Base-by-base conservation (phyloP, 2,888 invertebrate species). In the Diplazon laetatorius region DNA sequence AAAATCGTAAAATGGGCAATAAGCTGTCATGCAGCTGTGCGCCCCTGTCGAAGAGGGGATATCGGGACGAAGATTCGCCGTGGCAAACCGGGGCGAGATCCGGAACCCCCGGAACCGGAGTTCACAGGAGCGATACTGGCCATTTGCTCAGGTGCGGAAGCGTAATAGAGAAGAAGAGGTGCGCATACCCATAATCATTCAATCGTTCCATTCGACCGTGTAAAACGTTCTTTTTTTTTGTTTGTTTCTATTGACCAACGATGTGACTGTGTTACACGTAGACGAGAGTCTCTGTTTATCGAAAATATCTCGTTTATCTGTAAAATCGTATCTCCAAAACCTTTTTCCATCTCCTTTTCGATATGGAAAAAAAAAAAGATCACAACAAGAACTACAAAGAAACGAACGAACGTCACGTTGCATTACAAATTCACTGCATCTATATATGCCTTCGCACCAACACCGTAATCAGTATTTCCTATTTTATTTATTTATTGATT, bases 21-120 rank as follows among this genome's bases (percentile, higher is more conserved):
- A 98, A 98, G 94, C 93, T 98, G 91, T 97, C 97, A 92, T 98
- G 97, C 93, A 97, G 97, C 89, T 98, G 98, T 93, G 98, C 97
- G 89, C 98, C 98, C 89, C 94, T 98, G 91, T 96, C 98, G 92
- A 96, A 97, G 93, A 98, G 98, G 94, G 97, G 97, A 91, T 98
- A 98, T 93, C 96, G 98, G 91, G 97, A 97, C 93, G 98, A 97
- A 92, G 97, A 98, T 92, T 97, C 97, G 91, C 98, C 98, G 91
- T 97, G 97, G 97, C 97, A 97, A 92, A 95, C 96, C 90, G 87
- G 86, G 73, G 83, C 87, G 75, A 86, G 87, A 77, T 78, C 83
- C 62, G 88, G 85, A 60, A 86, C 86, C 71, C 84, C 85, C 80
- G 82, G 82, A 82, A 85, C 85, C 79, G 85, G 88, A 85, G 88